Evolutionary conservation across 2,888 invertebrate species (phyloP), one percentile per base, ranked within the genome.

Genomic region (Lysandra bellargus): DNA sequence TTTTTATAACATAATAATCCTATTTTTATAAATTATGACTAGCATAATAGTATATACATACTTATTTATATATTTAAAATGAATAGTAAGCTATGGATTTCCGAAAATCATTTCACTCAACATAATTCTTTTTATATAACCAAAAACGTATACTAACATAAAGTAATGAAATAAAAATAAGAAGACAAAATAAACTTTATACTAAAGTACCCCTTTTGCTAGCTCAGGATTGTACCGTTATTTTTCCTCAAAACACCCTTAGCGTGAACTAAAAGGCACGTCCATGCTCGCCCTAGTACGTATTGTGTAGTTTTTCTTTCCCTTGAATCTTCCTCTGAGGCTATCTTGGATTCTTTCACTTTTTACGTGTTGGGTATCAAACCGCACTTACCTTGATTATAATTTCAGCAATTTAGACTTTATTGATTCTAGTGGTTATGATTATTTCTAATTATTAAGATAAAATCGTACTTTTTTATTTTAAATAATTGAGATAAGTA

Each of bases 231-330:
- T 79, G 61, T 79, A 30, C 61, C 64, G 61, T 61, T 75, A 75
- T 79, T 79, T 79, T 79, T 75, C 75, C 79, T 79, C 53, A 61
- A 75, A 81, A 83, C 81, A 80, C 80, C 80, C 80, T 81, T 81
- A 83, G 80, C 80, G 79, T 69, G 79, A 78, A 79, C 81, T 81
- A 81, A 82, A 82, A 82, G 82, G 81, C 81, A 82, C 82, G 82
- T 82, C 78, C 79, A 60, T 69, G 79, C 80, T 79, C 75, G 74
- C 44, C 61, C 44, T 44, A 79, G 80, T 81, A 80, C 80, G 80
- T 81, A 80, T 82, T 81, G 81, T 82, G 80, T 81, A 79, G 81
- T 78, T 81, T 81, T 80, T 79, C 78, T 76, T 80, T 78, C 80
- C 80, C 79, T 81, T 79, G 79, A 79, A 80, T 80, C 78, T 78